A percentile compares a stretch with the other conserved stretches of the same genome.
Conservation (phyloP, 1,140 invertebrate species). For the Bombus huntii region DNA sequence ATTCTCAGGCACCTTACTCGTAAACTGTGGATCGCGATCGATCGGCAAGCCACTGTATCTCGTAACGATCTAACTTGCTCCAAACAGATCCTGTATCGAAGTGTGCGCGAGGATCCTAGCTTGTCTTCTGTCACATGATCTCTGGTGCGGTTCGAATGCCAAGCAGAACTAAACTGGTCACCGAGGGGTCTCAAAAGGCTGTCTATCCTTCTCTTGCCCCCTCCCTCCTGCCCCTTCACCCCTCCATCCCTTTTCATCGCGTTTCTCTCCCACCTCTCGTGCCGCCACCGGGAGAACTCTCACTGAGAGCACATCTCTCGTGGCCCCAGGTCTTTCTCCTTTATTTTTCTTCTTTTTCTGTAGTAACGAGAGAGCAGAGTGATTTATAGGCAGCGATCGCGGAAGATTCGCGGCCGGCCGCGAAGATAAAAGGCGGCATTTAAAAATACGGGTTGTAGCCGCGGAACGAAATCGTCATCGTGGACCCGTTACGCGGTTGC, state of each 20-base stretch:
- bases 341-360: slow-evolving; percentile 11
- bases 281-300: slow-evolving; percentile 30
- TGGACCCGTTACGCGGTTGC: slow-evolving; percentile 32
- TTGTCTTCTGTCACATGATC: slow-evolving; percentile 50
- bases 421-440: slow-evolving; percentile 33
- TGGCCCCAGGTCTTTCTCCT: background rate
- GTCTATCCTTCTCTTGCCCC: slow-evolving; percentile 67
- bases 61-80: background rate
- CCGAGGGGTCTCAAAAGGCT: slow-evolving; percentile 69
- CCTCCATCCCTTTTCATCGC: slow-evolving; percentile 58
- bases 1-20: background rate
- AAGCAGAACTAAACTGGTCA: slow-evolving; percentile 75
- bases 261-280: slow-evolving; percentile 42
- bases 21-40: background rate
- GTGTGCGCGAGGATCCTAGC: background rate
- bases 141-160: slow-evolving; percentile 64
- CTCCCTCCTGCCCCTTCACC: slow-evolving; percentile 50
- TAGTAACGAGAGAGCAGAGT: slow-evolving; percentile 10
- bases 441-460: slow-evolving; percentile 38
- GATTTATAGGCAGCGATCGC: slow-evolving; percentile 55
- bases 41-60: background rate
- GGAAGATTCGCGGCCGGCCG: slow-evolving; percentile 36
- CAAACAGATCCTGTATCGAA: slow-evolving; percentile 29
- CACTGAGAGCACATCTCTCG: slow-evolving; percentile 28
- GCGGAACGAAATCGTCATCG: slow-evolving; percentile 19